Percentiles rank a stretch among this genome's conserved stretches.
Evolutionary conservation across 2,797 vertebrate species (phyloP).

Genomic region (Vespertilio murinus): DNA sequence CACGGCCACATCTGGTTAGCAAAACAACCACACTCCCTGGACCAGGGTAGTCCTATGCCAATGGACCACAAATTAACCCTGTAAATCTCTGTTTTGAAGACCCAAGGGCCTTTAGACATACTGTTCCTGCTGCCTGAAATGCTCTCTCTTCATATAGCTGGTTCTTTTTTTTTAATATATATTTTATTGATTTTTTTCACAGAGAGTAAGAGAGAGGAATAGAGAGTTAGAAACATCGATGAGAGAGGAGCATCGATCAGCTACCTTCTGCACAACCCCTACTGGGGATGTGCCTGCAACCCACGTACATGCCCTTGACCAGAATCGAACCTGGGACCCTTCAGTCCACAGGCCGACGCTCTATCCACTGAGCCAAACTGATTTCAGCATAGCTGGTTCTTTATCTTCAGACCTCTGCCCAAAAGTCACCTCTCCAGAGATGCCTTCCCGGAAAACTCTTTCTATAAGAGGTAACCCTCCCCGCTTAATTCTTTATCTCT

Average conservation of each 20-base stretch:
- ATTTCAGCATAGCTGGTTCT: neutral
- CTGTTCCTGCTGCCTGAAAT: neutral
- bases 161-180: too few relatives aligned
- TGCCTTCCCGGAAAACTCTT: neutral
- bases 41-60: neutral
- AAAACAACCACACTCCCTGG: neutral
- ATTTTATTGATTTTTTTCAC: too few relatives aligned
- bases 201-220: too few relatives aligned
- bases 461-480: neutral
- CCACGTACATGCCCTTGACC: too few relatives aligned
- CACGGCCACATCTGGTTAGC: conserved; percentile 23
- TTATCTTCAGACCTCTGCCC: neutral
- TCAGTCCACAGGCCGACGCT: too few relatives aligned
- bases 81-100: neutral
- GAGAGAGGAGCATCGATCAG: too few relatives aligned
- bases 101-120: neutral
- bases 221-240: too few relatives aligned
- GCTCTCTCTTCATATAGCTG: neutral
- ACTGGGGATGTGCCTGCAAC: too few relatives aligned
- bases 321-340: too few relatives aligned
- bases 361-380: too few relatives aligned
- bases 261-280: too few relatives aligned
- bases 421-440: neutral
- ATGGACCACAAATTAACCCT: neutral
- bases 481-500: neutral